Evolutionary conservation across 2,797 vertebrate species (phyloP).

Genomic region (Carcharodon carcharias): DNA sequence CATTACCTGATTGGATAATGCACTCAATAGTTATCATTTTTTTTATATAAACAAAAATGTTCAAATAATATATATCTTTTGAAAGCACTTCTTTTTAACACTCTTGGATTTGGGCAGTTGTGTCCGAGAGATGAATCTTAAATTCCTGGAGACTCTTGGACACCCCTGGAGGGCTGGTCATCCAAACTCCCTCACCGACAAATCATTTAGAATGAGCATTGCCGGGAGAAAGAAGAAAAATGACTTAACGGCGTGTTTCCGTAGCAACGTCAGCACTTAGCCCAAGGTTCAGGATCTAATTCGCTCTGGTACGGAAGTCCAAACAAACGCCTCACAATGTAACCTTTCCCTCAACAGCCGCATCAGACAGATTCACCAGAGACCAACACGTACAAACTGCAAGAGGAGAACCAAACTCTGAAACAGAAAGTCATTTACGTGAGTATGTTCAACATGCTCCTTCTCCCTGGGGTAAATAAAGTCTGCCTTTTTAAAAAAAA

Average conservation of each 20-base stretch:
- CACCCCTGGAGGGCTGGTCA: too few species aligned
- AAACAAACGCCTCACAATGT: neutral
- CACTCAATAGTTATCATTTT: too few species aligned
- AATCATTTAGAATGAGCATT: neutral
- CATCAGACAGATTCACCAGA: constrained; percentile 52
- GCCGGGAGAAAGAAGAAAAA: neutral
- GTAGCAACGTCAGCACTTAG: neutral
- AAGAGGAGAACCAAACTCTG: constrained; percentile 76
- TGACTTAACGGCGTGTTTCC: neutral
- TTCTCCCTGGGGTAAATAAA: neutral
- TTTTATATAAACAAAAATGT: too few species aligned
- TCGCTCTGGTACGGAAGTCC: neutral
- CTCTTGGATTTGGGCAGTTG: neutral
- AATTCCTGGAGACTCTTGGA: too few species aligned
- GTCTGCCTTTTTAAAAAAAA: neutral
- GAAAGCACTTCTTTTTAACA: too few species aligned
- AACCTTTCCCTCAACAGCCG: constrained; percentile 45
- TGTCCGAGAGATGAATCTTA: too few species aligned
- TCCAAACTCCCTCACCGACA: too few species aligned
- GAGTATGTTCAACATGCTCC: constrained; percentile 52
- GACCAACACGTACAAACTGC: constrained; percentile 57
- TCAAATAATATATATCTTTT: too few species aligned
- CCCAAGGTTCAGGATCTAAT: neutral
- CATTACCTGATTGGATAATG: neutral
- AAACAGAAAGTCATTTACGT: constrained; percentile 78